Conservation (phyloP, 2,888 invertebrate species). For the Oeneis ivallda region DNA sequence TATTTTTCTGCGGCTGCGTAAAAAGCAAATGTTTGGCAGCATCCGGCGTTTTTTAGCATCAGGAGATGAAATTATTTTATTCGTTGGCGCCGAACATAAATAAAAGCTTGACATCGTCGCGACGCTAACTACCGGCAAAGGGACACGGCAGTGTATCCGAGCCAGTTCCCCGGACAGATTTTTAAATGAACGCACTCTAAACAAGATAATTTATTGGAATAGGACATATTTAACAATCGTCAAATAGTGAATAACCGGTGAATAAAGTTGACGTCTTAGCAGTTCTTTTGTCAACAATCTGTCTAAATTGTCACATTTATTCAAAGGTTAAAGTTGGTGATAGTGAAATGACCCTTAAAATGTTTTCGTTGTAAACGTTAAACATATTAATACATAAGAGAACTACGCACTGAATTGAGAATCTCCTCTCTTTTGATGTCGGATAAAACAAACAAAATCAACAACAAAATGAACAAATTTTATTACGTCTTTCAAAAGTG, state of each 20-base stretch:
- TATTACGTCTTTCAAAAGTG: background rate
- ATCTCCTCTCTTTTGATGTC: no score
- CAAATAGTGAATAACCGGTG: no score
- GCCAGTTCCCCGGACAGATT: conserved; percentile 3
- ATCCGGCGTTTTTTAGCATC: conserved; percentile 48
- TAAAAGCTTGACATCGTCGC: conserved; percentile 62
- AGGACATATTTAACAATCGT: background rate
- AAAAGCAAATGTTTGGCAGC: conserved; percentile 61
- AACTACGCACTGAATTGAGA: no score
- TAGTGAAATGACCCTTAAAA: no score
- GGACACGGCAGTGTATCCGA: conserved; percentile 7
- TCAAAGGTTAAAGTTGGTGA: no score
- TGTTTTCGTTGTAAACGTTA: no score
- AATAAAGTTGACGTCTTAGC: no score
- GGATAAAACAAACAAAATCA: background rate
- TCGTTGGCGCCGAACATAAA: conserved; percentile 73
- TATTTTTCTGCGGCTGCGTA: conserved; percentile 29
- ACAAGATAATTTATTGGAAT: background rate
- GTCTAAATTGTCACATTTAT: no score
- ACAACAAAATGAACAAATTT: background rate
- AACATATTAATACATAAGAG: no score
- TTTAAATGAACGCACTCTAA: background rate
- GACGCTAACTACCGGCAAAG: conserved; percentile 38
- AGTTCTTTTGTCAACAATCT: no score
- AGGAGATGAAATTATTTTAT: conserved; percentile 55